These are phyloP conservation scores for Stegophylla sp. DNA, from an alignment of 2,888 invertebrate genomes.

Conservation along the genomic window DNA sequence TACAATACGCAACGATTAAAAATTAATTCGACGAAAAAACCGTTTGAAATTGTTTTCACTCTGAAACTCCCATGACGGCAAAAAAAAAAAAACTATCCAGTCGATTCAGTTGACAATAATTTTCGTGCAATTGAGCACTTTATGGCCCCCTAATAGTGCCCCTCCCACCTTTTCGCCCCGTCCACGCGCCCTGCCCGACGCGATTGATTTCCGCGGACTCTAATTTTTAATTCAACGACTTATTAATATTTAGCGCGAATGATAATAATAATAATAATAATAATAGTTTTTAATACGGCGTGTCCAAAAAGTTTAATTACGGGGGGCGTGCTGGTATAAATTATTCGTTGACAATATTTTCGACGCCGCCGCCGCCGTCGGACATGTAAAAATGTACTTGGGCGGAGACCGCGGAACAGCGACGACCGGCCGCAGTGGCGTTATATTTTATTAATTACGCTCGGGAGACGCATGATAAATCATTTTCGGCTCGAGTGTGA, in stretches of 20 bases:
- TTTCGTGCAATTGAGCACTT: no score
- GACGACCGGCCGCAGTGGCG: not conserved
- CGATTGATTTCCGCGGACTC: not conserved
- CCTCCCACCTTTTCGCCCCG: no score
- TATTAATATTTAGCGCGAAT: conserved; percentile 4
- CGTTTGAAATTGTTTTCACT: no score
- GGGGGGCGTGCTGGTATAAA: conserved; percentile 18
- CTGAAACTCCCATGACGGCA: no score
- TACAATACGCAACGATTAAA: no score
- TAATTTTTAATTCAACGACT: conserved; percentile 34
- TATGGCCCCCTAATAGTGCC: no score
- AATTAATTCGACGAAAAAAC: no score
- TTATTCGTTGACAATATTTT: conserved; percentile 56
- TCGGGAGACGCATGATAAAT: conserved; percentile 45
- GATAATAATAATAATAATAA: conserved; percentile 21
- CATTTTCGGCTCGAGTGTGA: conserved; percentile 40
- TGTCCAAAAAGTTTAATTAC: conserved; percentile 41
- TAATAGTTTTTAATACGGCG: not conserved
- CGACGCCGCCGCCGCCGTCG: not conserved
- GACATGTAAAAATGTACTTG: conserved; percentile 36
- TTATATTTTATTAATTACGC: conserved; percentile 54
- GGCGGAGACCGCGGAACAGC: not conserved
- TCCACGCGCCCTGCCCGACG: no score
- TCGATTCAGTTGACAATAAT: no score
- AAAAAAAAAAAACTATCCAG: no score